Evolutionary conservation across 92 coral and sea anemone species (phyloP).

Genomic region (Bergia sp.): DNA sequence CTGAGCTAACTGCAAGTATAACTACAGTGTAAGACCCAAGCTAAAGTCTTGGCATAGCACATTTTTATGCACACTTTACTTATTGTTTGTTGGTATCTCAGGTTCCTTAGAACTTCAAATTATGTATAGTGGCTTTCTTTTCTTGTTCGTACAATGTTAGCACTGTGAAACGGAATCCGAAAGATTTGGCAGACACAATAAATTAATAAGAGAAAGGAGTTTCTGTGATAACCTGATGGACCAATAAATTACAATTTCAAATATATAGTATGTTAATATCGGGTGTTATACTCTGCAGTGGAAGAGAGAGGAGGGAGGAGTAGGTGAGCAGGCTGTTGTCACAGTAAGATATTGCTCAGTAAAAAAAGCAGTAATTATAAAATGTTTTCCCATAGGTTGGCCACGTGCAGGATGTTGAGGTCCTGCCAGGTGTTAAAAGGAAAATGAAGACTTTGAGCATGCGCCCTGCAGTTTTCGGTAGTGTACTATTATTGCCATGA

Average conservation of each 20-base stretch:
- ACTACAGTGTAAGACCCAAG: neutral
- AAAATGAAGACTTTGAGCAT: constrained; percentile 92
- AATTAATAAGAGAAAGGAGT: too few relatives aligned
- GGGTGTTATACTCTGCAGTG: neutral
- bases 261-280: neutral
- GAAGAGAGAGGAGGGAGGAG: neutral
- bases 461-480: constrained; percentile 93
- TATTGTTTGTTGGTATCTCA: neutral
- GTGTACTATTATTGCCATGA: neutral
- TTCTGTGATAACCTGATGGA: too few relatives aligned
- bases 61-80: too few relatives aligned
- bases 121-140: too few relatives aligned
- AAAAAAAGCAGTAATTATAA: neutral
- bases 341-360: neutral
- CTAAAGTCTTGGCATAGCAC: neutral
- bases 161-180: too few relatives aligned
- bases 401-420: constrained; percentile 75
- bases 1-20: neutral
- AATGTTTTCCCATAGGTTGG: constrained; percentile 60
- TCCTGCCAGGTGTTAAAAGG: constrained; percentile 72
- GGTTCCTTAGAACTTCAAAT: neutral
- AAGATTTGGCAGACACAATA: too few relatives aligned
- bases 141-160: too few relatives aligned
- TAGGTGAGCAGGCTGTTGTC: neutral
- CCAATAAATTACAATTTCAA: neutral